phyloP scores from a whole-genome alignment of 2,888 invertebrate genomes.

The Oscheius onirici region DNA sequence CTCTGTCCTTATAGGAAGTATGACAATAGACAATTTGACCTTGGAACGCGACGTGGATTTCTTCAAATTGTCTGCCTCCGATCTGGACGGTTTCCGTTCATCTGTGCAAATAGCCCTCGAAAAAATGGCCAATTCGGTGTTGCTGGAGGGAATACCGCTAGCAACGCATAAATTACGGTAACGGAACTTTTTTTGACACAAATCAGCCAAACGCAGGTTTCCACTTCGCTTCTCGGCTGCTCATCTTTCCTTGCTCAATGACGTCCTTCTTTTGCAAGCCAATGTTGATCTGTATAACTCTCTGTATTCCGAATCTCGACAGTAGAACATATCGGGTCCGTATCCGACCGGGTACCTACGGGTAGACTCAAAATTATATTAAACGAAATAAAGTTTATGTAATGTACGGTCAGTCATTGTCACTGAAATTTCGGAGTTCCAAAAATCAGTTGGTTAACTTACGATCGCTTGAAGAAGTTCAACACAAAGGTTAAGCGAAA shows the following conservation, averaged over 20 bases:
- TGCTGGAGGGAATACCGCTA: conserved; percentile 49
- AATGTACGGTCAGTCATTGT: too few relatives aligned
- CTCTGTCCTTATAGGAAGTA: conserved; percentile 37
- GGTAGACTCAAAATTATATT: not conserved
- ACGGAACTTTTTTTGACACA: not conserved
- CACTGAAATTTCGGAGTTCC: too few relatives aligned
- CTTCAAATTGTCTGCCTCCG: conserved; percentile 44
- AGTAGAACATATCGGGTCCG: conserved; percentile 25
- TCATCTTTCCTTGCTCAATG: conserved; percentile 44
- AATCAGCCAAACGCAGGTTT: conserved; percentile 36
- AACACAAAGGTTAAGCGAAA: too few relatives aligned
- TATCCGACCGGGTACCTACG: conserved; percentile 19
- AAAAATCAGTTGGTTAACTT: too few relatives aligned
- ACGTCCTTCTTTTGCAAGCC: conserved; percentile 52
- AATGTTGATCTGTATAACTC: conserved; percentile 56
- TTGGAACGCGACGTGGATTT: conserved; percentile 52
- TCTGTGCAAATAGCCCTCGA: conserved; percentile 47
- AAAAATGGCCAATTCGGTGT: conserved; percentile 49
- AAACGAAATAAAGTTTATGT: not conserved
- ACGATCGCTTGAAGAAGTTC: too few relatives aligned
- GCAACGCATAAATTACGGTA: conserved; percentile 47
- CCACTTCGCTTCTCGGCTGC: conserved; percentile 52
- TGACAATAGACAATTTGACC: conserved; percentile 42
- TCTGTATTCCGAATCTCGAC: conserved; percentile 30
- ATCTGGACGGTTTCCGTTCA: conserved; percentile 53